Conservation (phyloP, 2,888 invertebrate genomes). For the Amiota minor region DNA sequence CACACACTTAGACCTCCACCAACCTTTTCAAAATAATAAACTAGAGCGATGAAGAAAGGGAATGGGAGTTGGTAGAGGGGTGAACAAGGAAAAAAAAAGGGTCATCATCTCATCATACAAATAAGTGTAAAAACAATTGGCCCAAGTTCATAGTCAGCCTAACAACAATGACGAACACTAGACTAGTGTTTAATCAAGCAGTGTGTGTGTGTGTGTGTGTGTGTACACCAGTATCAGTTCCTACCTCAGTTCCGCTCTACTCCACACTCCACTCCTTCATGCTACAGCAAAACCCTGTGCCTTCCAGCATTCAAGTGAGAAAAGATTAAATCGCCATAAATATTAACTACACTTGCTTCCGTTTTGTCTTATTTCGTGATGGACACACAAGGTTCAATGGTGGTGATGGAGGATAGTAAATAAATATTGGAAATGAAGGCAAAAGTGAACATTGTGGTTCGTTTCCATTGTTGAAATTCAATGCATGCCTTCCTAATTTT, state of each 20-base stretch:
- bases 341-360: constrained; percentile 65
- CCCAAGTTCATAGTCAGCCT: no score
- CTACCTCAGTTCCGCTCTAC: neutral
- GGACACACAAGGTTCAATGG: neutral
- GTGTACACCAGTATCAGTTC: neutral
- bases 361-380: constrained; percentile 17
- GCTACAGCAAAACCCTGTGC: constrained; percentile 22
- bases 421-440: neutral
- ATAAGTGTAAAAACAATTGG: no score
- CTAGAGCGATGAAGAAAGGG: neutral
- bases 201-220: neutral
- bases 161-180: no score
- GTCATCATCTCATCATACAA: neutral
- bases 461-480: neutral
- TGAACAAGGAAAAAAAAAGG: constrained; percentile 40
- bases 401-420: neutral
- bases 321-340: constrained; percentile 67
- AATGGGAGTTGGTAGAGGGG: no score
- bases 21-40: neutral
- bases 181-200: neutral
- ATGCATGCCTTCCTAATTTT: constrained; percentile 8
- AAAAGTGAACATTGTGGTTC: neutral
- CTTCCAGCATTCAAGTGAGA: constrained; percentile 59
- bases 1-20: no score
- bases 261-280: neutral